Conservation (phyloP, 2,113 vertebrate genomes). For the Carassius gibelio region DNA sequence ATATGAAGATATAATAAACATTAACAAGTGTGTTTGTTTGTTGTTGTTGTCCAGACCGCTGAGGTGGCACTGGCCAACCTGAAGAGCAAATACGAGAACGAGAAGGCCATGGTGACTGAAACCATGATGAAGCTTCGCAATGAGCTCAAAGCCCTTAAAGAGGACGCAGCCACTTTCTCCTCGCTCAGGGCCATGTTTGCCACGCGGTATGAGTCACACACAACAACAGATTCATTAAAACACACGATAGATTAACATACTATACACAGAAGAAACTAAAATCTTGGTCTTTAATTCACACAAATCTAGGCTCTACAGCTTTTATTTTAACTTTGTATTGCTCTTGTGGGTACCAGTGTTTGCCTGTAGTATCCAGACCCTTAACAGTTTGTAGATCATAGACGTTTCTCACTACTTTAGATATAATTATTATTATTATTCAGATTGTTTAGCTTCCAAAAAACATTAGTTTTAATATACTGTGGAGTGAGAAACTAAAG, state of each 20-base stretch:
- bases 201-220: conserved; percentile 81
- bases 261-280: not conserved
- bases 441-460: not conserved
- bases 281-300: not conserved
- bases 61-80: conserved; percentile 96
- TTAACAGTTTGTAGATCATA: not conserved
- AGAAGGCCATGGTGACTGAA: conserved; percentile 96
- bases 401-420: not conserved
- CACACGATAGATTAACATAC: too few species aligned
- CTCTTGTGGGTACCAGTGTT: not conserved
- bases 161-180: conserved; percentile 97
- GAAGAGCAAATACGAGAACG: conserved; percentile 97
- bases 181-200: conserved; percentile 98
- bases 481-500: not conserved
- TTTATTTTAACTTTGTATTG: not conserved
- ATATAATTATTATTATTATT: not conserved
- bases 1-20: not conserved
- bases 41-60: conserved; percentile 80
- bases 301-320: not conserved
- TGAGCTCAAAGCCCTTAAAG: conserved; percentile 95
- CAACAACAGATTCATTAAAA: not conserved
- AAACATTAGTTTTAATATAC: not conserved
- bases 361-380: not conserved
- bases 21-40: not conserved
- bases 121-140: conserved; percentile 98